These are phyloP conservation scores for Pristionchus entomophagus DNA, from an alignment of 2,888 invertebrate species.

Conservation along the genomic window DNA sequence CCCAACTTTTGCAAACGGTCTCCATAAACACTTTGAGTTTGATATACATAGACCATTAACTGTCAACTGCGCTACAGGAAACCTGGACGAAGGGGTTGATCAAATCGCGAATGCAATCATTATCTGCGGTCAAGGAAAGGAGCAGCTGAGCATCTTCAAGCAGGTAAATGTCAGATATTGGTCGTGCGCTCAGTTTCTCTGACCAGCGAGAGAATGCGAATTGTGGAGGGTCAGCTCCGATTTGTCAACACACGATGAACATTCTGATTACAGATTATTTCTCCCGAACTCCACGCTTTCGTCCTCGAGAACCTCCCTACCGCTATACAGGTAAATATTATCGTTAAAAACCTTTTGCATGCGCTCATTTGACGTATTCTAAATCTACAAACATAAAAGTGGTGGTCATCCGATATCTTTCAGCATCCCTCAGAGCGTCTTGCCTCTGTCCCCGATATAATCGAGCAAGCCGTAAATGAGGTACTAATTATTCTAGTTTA, in stretches of 20 bases:
- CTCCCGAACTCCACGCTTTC: constrained; percentile 89
- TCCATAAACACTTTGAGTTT: too few relatives aligned
- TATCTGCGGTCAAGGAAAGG: constrained; percentile 86
- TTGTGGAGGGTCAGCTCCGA: too few relatives aligned
- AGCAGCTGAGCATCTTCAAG: constrained; percentile 90
- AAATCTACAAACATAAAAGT: background rate
- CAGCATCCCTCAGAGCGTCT: constrained; percentile 46
- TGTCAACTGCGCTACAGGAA: constrained; percentile 73
- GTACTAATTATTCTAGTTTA: background rate
- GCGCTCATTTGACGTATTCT: too few relatives aligned
- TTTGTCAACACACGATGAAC: too few relatives aligned
- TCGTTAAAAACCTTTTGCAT: background rate
- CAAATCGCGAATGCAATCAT: constrained; percentile 97
- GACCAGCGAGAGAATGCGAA: too few relatives aligned
- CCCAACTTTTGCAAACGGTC: background rate
- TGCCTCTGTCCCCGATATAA: constrained; percentile 22
- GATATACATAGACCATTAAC: too few relatives aligned
- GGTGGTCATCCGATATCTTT: background rate
- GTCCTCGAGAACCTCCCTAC: constrained; percentile 63
- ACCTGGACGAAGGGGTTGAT: constrained; percentile 87
- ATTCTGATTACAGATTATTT: constrained; percentile 83
- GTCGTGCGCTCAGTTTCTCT: background rate
- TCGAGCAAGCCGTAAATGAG: constrained; percentile 21
- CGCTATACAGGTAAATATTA: constrained; percentile 59
- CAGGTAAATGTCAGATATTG: constrained; percentile 78